phyloP scores from a whole-genome alignment of 2,888 invertebrate genomes.

The Agonopterix alstromeriana region DNA sequence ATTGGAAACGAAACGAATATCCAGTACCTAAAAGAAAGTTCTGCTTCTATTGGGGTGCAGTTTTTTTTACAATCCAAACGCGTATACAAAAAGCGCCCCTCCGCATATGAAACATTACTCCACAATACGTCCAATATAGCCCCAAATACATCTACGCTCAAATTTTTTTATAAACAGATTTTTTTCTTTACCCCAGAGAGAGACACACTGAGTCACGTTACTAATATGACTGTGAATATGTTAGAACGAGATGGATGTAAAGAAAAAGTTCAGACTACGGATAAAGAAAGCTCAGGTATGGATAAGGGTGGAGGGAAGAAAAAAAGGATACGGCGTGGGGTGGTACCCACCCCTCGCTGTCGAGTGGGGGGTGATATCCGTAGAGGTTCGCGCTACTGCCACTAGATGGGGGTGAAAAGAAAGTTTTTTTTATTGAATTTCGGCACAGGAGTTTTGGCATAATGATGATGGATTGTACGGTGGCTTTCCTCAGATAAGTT shows the following conservation, averaged over 20 bases:
- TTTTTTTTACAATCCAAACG: conserved; percentile 56
- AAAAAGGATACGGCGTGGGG: conserved; percentile 70
- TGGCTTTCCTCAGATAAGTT: conserved; percentile 69
- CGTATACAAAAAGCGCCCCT: conserved; percentile 64
- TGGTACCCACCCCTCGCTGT: conserved; percentile 41
- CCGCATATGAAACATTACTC: conserved; percentile 71
- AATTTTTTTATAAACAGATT: conserved; percentile 69
- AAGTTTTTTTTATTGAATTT: conserved; percentile 73
- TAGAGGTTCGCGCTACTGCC: conserved; percentile 51
- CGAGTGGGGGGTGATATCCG: conserved; percentile 30
- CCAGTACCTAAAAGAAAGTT: conserved; percentile 61
- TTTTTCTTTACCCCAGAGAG: conserved; percentile 59
- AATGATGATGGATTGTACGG: conserved; percentile 74
- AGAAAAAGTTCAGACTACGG: conserved; percentile 67
- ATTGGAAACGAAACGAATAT: conserved; percentile 67
- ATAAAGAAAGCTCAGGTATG: conserved; percentile 76
- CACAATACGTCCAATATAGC: conserved; percentile 61
- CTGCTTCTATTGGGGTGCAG: conserved; percentile 50
- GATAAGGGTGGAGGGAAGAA: conserved; percentile 70
- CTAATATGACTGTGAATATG: conserved; percentile 10
- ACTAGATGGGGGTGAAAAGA: conserved; percentile 66
- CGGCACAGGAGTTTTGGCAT: conserved; percentile 63
- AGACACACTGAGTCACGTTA: conserved; percentile 31
- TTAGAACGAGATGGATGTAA: conserved; percentile 46
- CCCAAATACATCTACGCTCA: conserved; percentile 57